Conservation (phyloP, 2,797 vertebrate genomes). For the Chelonia mydas region DNA sequence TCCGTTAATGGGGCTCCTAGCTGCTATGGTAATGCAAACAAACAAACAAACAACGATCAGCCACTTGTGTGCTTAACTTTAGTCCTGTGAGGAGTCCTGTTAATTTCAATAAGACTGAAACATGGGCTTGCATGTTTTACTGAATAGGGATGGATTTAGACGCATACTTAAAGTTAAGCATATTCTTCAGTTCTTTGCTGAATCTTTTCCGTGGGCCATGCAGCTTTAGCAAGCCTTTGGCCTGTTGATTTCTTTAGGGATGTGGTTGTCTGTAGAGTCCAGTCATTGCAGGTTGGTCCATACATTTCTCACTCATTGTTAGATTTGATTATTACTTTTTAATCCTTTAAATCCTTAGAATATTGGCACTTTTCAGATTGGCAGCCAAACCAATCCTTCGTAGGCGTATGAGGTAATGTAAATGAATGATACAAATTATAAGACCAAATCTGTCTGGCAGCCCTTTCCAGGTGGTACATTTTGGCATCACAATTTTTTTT, state of each 20-base stretch:
- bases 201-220: fast-evolving
- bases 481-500: not conserved
- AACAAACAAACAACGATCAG: not conserved
- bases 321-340: constrained; percentile 1
- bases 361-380: constrained; percentile 52
- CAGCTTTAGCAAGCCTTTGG: not conserved
- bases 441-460: constrained; percentile 8
- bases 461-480: constrained; percentile 8
- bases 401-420: not conserved
- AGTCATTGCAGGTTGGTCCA: not conserved
- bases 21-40: not conserved
- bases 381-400: constrained; percentile 27
- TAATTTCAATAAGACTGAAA: not conserved
- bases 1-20: not conserved
- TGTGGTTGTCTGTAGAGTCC: not conserved
- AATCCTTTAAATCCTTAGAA: constrained; percentile 37
- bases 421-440: constrained; percentile 4
- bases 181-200: not conserved
- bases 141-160: not conserved
- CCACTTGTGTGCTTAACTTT: not conserved
- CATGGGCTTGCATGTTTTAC: not conserved
- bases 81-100: not conserved
- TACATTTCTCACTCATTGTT: not conserved
- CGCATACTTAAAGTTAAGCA: not conserved
- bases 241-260: not conserved